A percentile compares a stretch with the other conserved stretches of the same genome.
Conservation (phyloP, 2,113 vertebrate species). For the Willisornis vidua region DNA sequence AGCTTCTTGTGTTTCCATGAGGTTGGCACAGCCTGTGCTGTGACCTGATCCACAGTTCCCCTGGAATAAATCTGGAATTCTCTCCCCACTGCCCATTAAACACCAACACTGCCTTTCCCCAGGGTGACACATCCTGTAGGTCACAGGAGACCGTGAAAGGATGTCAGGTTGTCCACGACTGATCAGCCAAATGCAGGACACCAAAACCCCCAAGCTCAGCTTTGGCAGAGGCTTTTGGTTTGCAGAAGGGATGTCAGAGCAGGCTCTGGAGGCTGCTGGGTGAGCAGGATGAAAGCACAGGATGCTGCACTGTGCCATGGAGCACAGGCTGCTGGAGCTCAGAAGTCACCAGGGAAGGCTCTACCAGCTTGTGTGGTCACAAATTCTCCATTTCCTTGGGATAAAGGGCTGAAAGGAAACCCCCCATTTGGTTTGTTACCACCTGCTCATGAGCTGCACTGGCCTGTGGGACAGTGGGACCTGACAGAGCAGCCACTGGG, state of each 20-base stretch:
- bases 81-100: fast-evolving
- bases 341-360: not conserved
- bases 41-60: not conserved
- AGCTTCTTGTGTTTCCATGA: not conserved
- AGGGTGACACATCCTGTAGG: fast-evolving
- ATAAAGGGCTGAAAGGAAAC: not conserved
- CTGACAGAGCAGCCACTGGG: not conserved
- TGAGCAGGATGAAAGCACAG: not conserved
- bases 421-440: not conserved
- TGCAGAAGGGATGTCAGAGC: not conserved
- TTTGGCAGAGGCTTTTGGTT: not conserved
- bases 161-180: not conserved
- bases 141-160: not conserved
- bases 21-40: not conserved
- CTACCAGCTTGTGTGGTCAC: not conserved
- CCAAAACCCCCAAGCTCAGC: not conserved
- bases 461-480: not conserved
- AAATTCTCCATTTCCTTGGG: not conserved
- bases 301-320: fast-evolving
- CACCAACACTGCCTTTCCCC: not conserved
- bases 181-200: not conserved
- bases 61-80: not conserved
- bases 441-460: not conserved
- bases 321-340: not conserved
- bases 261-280: not conserved